phyloP scores from a whole-genome alignment of 2,888 invertebrate species.

The Chirona hameri region DNA sequence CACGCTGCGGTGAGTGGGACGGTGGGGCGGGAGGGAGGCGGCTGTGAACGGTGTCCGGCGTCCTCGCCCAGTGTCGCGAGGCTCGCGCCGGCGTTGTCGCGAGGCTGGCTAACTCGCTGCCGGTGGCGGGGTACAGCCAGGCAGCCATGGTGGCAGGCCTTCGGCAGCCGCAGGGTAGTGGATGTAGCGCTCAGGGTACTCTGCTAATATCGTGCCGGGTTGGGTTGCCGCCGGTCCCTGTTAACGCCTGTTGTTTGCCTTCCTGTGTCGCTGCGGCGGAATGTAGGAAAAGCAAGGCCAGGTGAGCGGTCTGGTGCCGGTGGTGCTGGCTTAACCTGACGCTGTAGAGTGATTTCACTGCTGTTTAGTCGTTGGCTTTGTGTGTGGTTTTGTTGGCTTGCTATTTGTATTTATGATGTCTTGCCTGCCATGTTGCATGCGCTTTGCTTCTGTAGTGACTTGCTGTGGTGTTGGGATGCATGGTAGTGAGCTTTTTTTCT shows the following conservation, averaged over 20 bases:
- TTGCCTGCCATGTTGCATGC: neutral
- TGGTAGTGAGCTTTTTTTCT: no score
- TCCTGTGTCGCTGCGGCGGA: neutral
- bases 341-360: neutral
- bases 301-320: constrained; percentile 13
- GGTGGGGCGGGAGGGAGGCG: no score
- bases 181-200: no score
- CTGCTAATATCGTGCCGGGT: no score
- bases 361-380: neutral
- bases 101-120: neutral
- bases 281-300: constrained; percentile 24
- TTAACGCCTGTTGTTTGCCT: neutral
- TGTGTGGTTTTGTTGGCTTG: neutral
- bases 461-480: no score
- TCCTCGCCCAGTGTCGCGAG: no score
- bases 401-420: neutral
- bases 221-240: no score
- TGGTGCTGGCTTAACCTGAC: neutral
- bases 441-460: neutral
- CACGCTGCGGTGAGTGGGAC: constrained; percentile 61
- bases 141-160: neutral
- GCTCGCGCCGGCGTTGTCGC: no score
- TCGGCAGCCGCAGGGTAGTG: neutral
- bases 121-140: neutral
- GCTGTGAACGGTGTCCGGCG: no score